Evolutionary conservation across 2,797 vertebrate genomes (phyloP).

Genomic region (Monodelphis domestica): DNA sequence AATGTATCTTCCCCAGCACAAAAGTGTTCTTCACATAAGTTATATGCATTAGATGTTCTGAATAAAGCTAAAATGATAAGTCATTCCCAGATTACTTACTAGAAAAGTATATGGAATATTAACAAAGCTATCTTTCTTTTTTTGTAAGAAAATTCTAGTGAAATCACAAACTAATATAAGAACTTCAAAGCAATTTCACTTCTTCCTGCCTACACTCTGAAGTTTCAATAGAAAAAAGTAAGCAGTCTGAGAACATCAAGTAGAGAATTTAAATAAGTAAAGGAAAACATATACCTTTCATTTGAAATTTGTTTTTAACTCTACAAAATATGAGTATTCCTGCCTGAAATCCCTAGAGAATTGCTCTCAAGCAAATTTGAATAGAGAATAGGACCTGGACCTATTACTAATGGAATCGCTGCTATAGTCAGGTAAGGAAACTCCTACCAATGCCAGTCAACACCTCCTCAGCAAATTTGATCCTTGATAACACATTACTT

Average conservation of each 20-base stretch:
- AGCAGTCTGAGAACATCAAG: constrained; percentile 7
- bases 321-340: neutral
- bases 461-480: too few species aligned
- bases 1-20: neutral
- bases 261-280: neutral
- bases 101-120: constrained; percentile 37
- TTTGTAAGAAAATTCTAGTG: constrained; percentile 12
- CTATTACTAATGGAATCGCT: neutral
- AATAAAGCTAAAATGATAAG: constrained; percentile 33
- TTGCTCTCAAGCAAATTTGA: constrained; percentile 22
- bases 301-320: neutral
- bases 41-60: neutral
- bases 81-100: neutral
- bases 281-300: neutral
- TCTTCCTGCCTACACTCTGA: constrained; percentile 10
- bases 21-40: neutral
- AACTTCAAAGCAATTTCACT: constrained; percentile 26
- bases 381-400: neutral
- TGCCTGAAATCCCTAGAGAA: neutral
- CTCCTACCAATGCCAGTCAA: neutral
- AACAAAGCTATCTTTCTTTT: constrained; percentile 25
- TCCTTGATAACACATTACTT: neutral
- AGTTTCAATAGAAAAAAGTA: constrained; percentile 12
- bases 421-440: neutral
- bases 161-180: constrained; percentile 34